Base-by-base conservation (phyloP, 2,113 vertebrate species). In the Epinephelus cyanopodus region DNA sequence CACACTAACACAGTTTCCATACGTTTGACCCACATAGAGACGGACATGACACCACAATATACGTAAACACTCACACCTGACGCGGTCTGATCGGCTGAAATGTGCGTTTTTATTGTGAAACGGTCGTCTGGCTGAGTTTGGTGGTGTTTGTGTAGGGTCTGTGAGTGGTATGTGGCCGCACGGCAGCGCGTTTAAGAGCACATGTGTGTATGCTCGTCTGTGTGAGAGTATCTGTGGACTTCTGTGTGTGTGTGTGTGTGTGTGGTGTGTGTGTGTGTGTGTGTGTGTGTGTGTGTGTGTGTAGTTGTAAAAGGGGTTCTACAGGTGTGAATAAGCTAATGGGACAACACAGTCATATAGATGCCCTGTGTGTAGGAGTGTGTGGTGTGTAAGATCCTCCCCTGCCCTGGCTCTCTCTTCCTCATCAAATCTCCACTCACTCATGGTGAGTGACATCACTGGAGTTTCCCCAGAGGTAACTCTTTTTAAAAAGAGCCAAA, bases 391-490 rank as follows among this genome's bases (percentile, higher is more conserved):
- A 37, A 19, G 45, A 33, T 68, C 39, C 48, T 75, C 57, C 70
- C 37, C 39, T 29, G 5, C 23, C 60, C 37, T 77, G 76, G 69
- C 72, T 87, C 87, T 85, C 73, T 89, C 87, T 90, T 89, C 87
- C 84, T 87, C 74, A 66, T 65, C 3, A 66, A 68, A 58, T 70
- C 81, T 83, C 85, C 76, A 75, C 80, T 85, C 84, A 33, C 54
- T 88, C 67, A 61, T 14, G 12, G 18, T 70, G 25, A 60, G 27
- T 94, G 94, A 95, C 93, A 92, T 95, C 95, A 95, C 63, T 68
- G 95, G 94, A 95, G 90, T 95, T 95, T 92, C 94, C 1, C 1
- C 50, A 8, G 48, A 86, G 48, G 29, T 33, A 12, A 33, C 29
- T 12, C 5, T n/a, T 75, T 87, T 88, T 50, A 78, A 86, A 86